phyloP scores from a whole-genome alignment of 2,113 vertebrate genomes.

The Mobula birostris region DNA sequence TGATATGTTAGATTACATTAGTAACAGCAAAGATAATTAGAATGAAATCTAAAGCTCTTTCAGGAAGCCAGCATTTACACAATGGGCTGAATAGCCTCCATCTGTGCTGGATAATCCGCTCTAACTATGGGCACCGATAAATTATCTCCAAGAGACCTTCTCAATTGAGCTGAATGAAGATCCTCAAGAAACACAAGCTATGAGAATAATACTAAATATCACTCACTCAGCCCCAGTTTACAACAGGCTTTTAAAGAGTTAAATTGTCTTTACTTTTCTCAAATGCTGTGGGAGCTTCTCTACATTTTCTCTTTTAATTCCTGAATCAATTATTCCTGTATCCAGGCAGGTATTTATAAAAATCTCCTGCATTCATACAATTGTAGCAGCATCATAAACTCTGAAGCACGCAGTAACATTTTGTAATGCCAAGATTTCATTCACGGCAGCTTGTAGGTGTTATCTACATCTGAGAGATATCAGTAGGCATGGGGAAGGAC shows the following conservation, averaged over 20 bases:
- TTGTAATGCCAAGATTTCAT: constrained; percentile 4
- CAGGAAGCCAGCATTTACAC: not conserved
- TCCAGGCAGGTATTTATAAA: not conserved
- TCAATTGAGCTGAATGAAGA: not conserved
- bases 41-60: not conserved
- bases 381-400: not conserved
- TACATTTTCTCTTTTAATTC: not conserved
- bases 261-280: not conserved
- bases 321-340: not conserved
- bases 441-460: not conserved
- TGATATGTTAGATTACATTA: too few relatives aligned
- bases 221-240: not conserved
- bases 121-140: not conserved
- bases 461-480: not conserved
- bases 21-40: not conserved
- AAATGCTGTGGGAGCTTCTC: not conserved
- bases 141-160: not conserved
- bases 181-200: not conserved
- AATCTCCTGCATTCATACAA: not conserved
- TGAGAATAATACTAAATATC: not conserved
- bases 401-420: not conserved
- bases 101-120: not conserved
- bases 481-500: not conserved
- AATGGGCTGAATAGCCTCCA: not conserved
- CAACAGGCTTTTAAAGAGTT: not conserved